These are phyloP conservation scores for Yponomeuta cagnagella DNA, from an alignment of 2,888 invertebrate species.

Conservation along the genomic window DNA sequence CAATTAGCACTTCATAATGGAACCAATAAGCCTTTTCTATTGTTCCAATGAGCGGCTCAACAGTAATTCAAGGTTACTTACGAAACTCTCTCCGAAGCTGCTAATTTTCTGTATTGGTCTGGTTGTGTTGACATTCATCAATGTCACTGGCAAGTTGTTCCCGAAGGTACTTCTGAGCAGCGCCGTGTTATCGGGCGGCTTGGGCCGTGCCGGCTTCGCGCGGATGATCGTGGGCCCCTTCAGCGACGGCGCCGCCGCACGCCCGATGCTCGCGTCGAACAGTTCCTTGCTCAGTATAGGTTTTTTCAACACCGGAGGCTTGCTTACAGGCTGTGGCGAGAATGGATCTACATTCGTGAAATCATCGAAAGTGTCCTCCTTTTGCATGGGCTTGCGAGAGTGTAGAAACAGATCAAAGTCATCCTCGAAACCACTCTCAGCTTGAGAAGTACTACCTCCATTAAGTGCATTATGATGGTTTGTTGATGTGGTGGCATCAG, in stretches of 20 bases:
- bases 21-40: slow-evolving; percentile 10
- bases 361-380: slow-evolving; percentile 68
- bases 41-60: neutral
- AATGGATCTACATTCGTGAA: slow-evolving; percentile 75
- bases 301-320: slow-evolving; percentile 63
- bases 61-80: slow-evolving; percentile 39
- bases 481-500: slow-evolving; percentile 79
- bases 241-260: slow-evolving; percentile 48
- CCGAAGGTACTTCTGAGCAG: slow-evolving; percentile 58
- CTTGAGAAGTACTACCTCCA: slow-evolving; percentile 81
- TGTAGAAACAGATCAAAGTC: slow-evolving; percentile 83
- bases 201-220: slow-evolving; percentile 76
- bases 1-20: slow-evolving; percentile 6
- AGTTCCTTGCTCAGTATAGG: slow-evolving; percentile 78
- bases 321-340: slow-evolving; percentile 56
- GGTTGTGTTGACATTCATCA: slow-evolving; percentile 62
- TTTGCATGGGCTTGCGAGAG: slow-evolving; percentile 52
- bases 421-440: slow-evolving; percentile 89
- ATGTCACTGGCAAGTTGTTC: slow-evolving; percentile 40
- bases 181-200: slow-evolving; percentile 69
- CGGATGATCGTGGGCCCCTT: slow-evolving; percentile 86
- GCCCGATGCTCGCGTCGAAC: slow-evolving; percentile 71
- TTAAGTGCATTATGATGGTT: slow-evolving; percentile 70
- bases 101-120: slow-evolving; percentile 60
- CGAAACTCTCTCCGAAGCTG: slow-evolving; percentile 53